A percentile compares a stretch with the other conserved stretches of the same genome.
Conservation (phyloP, 2,113 vertebrate species). For the Puma concolor region DNA sequence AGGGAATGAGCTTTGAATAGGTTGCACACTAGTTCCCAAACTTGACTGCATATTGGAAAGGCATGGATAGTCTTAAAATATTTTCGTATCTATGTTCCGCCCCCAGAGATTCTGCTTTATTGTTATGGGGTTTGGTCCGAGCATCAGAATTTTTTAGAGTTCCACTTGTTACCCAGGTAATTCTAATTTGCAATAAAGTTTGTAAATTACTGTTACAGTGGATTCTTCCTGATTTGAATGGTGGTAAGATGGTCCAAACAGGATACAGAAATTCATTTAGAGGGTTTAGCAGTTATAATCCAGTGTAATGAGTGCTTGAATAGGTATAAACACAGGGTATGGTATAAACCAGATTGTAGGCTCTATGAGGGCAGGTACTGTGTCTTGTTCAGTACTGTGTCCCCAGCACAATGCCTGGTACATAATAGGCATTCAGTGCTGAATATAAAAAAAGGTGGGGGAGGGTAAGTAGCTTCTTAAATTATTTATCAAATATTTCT, state of each 20-base stretch:
- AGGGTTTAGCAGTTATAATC: not conserved
- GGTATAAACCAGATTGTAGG: not conserved
- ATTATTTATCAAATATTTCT: not conserved
- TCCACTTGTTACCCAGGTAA: not conserved
- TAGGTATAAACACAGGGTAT: not conserved
- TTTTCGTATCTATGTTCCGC: not conserved
- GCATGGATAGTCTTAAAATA: not conserved
- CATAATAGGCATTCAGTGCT: not conserved
- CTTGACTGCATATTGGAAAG: not conserved
- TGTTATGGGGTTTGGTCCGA: not conserved
- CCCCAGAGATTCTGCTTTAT: not conserved
- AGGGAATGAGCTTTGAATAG: not conserved
- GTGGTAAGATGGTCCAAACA: not conserved
- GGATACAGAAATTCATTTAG: not conserved
- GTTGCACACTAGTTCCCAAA: not conserved
- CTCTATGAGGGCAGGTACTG: not conserved
- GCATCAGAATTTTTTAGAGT: not conserved
- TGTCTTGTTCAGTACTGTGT: not conserved
- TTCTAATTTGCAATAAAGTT: not conserved
- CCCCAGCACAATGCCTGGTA: not conserved
- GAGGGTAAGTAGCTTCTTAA: not conserved
- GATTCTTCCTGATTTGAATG: not conserved
- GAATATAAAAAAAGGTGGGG: not conserved
- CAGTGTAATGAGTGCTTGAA: not conserved
- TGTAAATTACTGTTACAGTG: not conserved